Evolutionary conservation across 1,140 invertebrate genomes (phyloP), one percentile per base, ranked within the genome.

Genomic region (Drosophila serrata): DNA sequence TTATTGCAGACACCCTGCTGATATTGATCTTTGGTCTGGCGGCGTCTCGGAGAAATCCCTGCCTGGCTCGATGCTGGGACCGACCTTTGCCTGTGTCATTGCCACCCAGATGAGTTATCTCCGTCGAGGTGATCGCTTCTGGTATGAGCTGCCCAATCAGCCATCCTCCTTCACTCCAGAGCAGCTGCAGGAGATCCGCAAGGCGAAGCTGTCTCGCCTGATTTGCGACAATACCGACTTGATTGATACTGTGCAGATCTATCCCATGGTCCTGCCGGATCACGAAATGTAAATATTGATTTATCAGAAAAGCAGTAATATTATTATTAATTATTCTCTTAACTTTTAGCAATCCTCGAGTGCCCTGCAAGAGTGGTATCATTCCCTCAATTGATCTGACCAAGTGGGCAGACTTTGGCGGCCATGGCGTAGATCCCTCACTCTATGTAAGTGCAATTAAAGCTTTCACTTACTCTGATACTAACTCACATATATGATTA

Each of bases 151-250:
- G 58, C 96, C 96, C 6, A 96, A 98, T 90, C 97, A 98, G 86
- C 98, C 97, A 2, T 98, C 98, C 24, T 97, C 97, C 1, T 99
- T 99, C 92, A 97, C 97, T 2, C 95, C 95, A 86, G 97, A 97
- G 87, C 99, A 99, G 94, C 92, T 99, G 43, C 94, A 95, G 63
- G 98, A 99, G 93, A 95, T 99, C 55, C 95, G 97, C 59, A 99
- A 99, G 93, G 93, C 96, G 0, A 95, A 96, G 76, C 93, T 99
- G 0, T 96, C 98, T 0, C 95, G 97, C 65, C 93, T 99, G 39
- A 97, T 99, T 58, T 99, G 99, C 93, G 98, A 99, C 91, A 99
- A 99, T 90, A 98, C 97, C 1, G 98, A 99, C 92, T 94, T 98
- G 35, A 96, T 99, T 51, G 96, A 97, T 79, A 97, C 97, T 1